Percentiles rank a stretch among this genome's conserved stretches.
These are phyloP conservation scores for Bibio marci DNA, from an alignment of 2,888 invertebrate species.

Conservation along the genomic window DNA sequence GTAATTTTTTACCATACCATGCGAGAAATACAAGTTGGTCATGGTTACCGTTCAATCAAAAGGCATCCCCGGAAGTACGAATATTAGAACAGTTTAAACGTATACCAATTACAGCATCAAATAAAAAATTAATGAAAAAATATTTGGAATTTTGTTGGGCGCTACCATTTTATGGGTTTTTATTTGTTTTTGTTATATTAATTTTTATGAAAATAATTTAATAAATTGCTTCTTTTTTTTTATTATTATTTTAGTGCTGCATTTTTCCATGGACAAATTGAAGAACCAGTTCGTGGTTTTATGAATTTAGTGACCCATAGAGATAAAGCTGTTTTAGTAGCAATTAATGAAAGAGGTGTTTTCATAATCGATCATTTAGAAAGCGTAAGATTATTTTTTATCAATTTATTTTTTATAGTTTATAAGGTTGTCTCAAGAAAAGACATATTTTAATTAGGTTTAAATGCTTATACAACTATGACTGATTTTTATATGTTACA, in stretches of 20 bases:
- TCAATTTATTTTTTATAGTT: no score
- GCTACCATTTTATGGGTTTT: conserved; percentile 74
- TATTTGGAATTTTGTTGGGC: conserved; percentile 86
- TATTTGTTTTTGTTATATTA: conserved; percentile 6
- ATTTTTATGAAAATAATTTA: neutral
- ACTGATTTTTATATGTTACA: no score
- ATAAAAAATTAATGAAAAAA: conserved; percentile 67
- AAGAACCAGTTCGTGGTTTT: conserved; percentile 74
- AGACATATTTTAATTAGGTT: no score
- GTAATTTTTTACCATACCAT: conserved; percentile 61
- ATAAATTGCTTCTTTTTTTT: neutral
- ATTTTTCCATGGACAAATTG: conserved; percentile 89
- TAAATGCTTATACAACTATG: no score
- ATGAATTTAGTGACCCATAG: conserved; percentile 71
- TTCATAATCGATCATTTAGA: conserved; percentile 73
- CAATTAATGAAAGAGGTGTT: conserved; percentile 71
- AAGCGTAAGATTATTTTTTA: conserved; percentile 42
- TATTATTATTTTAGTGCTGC: conserved; percentile 46
- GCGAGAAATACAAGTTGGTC: conserved; percentile 51
- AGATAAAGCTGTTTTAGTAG: conserved; percentile 74
- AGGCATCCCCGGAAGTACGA: conserved; percentile 71
- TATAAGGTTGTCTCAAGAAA: no score
- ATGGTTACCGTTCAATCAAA: conserved; percentile 56
- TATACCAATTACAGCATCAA: conserved; percentile 65
- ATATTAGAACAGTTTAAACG: conserved; percentile 75